A percentile compares a stretch with the other conserved stretches of the same genome.
Evolutionary conservation across 2,113 vertebrate genomes (phyloP).

Genomic region (Hippolais icterina): DNA sequence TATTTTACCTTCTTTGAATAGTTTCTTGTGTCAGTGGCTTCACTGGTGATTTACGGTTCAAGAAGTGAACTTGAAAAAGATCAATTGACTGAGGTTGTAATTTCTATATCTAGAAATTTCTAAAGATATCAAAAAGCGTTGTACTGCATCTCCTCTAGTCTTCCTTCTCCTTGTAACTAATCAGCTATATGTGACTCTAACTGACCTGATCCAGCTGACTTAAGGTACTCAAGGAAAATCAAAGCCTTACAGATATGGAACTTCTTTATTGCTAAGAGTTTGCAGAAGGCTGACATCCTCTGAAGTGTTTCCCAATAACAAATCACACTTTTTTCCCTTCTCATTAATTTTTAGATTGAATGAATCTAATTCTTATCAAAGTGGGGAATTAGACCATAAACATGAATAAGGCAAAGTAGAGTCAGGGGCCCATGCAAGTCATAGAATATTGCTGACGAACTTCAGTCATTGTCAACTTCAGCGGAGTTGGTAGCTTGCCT

Average conservation of each 20-base stretch:
- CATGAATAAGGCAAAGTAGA: background rate
- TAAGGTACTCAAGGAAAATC: background rate
- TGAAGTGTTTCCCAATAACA: background rate
- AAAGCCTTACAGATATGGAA: background rate
- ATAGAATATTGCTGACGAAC: background rate
- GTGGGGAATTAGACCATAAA: background rate
- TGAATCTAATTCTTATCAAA: background rate
- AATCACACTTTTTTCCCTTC: background rate
- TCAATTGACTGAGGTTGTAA: background rate
- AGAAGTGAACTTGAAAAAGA: background rate
- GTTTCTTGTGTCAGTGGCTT: background rate
- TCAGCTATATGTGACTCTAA: background rate
- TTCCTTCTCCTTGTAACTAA: background rate
- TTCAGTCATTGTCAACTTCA: accelerated
- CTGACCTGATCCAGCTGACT: background rate
- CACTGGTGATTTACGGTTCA: background rate
- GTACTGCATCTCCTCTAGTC: background rate
- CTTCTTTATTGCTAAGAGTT: background rate
- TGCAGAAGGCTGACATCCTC: background rate
- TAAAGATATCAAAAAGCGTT: background rate
- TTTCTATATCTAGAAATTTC: background rate
- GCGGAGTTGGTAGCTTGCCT: background rate
- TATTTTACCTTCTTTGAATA: background rate
- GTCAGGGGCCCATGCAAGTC: background rate
- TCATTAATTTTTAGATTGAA: background rate